Evolutionary conservation across 1,140 invertebrate genomes (phyloP).

Genomic region (Monochamus saltuarius): DNA sequence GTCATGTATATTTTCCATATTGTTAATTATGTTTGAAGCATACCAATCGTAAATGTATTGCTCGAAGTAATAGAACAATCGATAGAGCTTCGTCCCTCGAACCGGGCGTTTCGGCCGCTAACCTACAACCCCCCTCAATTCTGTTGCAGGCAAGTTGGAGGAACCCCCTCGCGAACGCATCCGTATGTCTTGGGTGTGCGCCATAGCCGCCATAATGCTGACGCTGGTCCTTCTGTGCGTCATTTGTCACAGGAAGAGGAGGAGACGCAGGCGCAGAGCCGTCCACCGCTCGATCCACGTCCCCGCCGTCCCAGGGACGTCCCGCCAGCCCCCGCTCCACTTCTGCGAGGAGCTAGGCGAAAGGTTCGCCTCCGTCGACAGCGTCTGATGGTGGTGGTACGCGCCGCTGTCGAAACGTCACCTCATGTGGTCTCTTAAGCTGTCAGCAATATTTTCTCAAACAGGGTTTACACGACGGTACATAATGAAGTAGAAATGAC

Average conservation of each 20-base stretch:
- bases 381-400: constrained; percentile 55
- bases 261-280: constrained; percentile 35
- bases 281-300: constrained; percentile 49
- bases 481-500: not conserved
- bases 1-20: no score
- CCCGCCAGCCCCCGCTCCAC: constrained; percentile 54
- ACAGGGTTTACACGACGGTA: constrained; percentile 33
- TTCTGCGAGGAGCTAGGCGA: constrained; percentile 57
- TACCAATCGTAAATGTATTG: no score
- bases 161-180: constrained; percentile 55
- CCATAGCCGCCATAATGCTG: constrained; percentile 52
- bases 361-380: constrained; percentile 57
- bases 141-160: constrained; percentile 52
- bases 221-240: constrained; percentile 46
- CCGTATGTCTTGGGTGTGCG: constrained; percentile 55
- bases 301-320: constrained; percentile 51
- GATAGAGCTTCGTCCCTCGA: no score
- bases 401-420: constrained; percentile 37
- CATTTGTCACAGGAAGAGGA: constrained; percentile 46
- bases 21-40: no score
- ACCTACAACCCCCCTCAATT: not conserved
- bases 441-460: constrained; percentile 44
- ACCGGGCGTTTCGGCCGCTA: no score
- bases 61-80: no score
- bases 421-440: constrained; percentile 27